These are phyloP conservation scores for Helleia helle DNA, from an alignment of 2,888 invertebrate genomes.

Conservation along the genomic window DNA sequence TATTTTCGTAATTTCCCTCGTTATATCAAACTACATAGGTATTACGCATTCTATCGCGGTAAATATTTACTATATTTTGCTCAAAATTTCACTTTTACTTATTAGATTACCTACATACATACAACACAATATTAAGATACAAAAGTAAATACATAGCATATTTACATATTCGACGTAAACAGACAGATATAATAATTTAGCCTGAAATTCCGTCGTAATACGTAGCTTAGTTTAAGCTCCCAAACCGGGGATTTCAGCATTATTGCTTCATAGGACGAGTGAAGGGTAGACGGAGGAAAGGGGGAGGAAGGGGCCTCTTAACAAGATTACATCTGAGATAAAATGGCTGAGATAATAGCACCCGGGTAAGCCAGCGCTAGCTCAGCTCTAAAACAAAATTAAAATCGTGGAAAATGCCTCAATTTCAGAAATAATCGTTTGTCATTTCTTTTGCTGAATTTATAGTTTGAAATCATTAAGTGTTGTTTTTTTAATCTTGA, in stretches of 20 bases:
- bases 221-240: slow-evolving; percentile 61
- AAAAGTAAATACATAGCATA: not conserved
- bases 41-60: too few species aligned
- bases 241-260: slow-evolving; percentile 62
- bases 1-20: too few species aligned
- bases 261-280: slow-evolving; percentile 45
- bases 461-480: too few species aligned
- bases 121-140: too few species aligned
- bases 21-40: too few species aligned
- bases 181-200: slow-evolving; percentile 34
- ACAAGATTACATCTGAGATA: slow-evolving; percentile 73
- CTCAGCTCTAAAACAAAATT: slow-evolving; percentile 57
- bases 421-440: slow-evolving; percentile 16
- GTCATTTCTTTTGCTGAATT: not conserved
- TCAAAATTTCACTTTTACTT: too few species aligned
- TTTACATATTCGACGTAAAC: slow-evolving; percentile 4
- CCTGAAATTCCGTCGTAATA: slow-evolving; percentile 47
- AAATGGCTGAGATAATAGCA: slow-evolving; percentile 66
- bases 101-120: too few species aligned
- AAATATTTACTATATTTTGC: too few species aligned
- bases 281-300: slow-evolving; percentile 24
- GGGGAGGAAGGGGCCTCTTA: slow-evolving; percentile 49
- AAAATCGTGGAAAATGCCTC: slow-evolving; percentile 43
- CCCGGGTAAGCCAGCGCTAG: slow-evolving; percentile 44
- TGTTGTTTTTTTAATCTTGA: too few species aligned